Evolutionary conservation across 2,888 invertebrate species (phyloP).

Genomic region (Mactromeris polynyma): DNA sequence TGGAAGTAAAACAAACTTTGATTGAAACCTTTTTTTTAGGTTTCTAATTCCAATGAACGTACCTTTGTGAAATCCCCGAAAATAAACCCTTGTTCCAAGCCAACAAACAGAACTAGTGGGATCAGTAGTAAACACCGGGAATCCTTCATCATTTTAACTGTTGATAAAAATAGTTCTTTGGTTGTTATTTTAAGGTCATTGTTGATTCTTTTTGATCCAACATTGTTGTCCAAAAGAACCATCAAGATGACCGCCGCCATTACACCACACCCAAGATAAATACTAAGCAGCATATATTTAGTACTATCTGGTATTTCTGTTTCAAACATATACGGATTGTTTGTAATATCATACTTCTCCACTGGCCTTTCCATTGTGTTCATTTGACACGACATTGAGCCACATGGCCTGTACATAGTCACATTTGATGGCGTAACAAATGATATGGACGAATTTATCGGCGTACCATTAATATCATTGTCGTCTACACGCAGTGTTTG

Average conservation of each 20-base stretch:
- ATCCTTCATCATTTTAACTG: conserved; percentile 82
- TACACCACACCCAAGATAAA: conserved; percentile 82
- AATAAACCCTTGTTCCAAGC: conserved; percentile 86
- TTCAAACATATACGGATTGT: conserved; percentile 49
- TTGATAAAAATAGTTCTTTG: conserved; percentile 80
- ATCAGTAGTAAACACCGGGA: conserved; percentile 83
- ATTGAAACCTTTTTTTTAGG: too few relatives aligned
- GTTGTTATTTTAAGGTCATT: conserved; percentile 74
- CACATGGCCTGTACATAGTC: conserved; percentile 65
- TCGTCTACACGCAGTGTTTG: conserved; percentile 50
- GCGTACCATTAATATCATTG: neutral
- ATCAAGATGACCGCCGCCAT: conserved; percentile 82
- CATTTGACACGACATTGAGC: conserved; percentile 73
- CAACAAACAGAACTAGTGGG: conserved; percentile 84
- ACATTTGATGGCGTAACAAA: conserved; percentile 40
- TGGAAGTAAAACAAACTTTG: too few relatives aligned
- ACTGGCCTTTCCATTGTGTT: conserved; percentile 45
- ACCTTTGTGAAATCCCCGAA: conserved; percentile 86
- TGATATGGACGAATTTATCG: conserved; percentile 19
- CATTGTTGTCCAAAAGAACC: conserved; percentile 80
- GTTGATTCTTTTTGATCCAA: conserved; percentile 72
- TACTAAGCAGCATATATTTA: conserved; percentile 81
- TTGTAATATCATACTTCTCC: conserved; percentile 65
- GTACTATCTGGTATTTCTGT: conserved; percentile 76
- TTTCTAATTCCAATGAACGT: conserved; percentile 28